Evolutionary conservation across 2,888 invertebrate genomes (phyloP), one percentile per base, ranked within the genome.

Genomic region (Spisula solida): DNA sequence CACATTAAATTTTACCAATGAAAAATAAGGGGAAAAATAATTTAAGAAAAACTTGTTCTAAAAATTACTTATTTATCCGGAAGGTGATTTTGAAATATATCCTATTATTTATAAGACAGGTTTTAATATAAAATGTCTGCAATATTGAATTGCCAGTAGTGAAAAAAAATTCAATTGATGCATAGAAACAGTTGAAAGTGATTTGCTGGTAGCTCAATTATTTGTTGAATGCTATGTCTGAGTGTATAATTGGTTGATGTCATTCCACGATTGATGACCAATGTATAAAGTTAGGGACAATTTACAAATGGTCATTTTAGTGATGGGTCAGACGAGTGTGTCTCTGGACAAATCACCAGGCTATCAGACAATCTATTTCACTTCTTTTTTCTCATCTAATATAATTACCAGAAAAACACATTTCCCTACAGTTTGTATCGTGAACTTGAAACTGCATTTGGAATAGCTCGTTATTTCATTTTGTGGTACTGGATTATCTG

Each of bases 241-340:
- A 31, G 75, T 34, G 31, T 31, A 34, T 75, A 75, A 75, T 75
- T 75, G 75, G 18, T 14, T 75, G 75, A 12, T 75, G 75, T 34
- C 75, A 31, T 16, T 75, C 16, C 14, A 75, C 2, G 34, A 75
- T 75, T 18, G 25, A 75, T 75, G 34, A 18, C 34, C 18, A 18
- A 14, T 75, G 31, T 14, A 25, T 31, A 34, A 4, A 31, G 75
- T 31, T 14, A 16, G 25, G 31, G 34, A 75, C 75, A 75, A 75
- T 75, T 25, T 31, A 31, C 29, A 31, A 75, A 75, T 75, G 75
- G 75, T 75, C 75, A 75, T 75, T 75, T 31, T 75, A 31, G 14
- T 75, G 75, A 75, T 75, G 12, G 18, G 75, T 18, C 34, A 75
- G 75, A 75, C 75, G 31, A 25, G 31, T 75, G 16, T 75, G 75